phyloP scores from a whole-genome alignment of 37 sponge, comb jelly and placozoan species.

The Bolinopsis microptera region DNA sequence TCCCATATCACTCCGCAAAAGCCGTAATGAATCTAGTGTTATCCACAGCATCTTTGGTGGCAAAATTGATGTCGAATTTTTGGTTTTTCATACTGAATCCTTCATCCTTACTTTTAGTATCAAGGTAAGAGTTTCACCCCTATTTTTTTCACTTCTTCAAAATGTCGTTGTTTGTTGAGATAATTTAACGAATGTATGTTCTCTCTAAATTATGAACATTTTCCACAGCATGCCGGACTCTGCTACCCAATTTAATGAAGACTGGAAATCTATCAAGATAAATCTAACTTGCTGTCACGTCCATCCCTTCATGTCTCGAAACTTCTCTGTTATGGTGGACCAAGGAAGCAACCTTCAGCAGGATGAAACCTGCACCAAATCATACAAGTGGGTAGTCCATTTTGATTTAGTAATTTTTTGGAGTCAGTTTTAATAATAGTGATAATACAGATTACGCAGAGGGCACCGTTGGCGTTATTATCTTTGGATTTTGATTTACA shows the following conservation, averaged over 20 bases:
- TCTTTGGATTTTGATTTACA: no score
- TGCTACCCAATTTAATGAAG: not conserved
- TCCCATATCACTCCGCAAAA: not conserved
- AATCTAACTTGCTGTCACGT: constrained; percentile 38
- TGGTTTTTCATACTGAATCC: not conserved
- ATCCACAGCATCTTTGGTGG: not conserved
- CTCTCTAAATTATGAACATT: no score
- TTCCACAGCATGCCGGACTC: not conserved
- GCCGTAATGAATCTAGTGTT: not conserved
- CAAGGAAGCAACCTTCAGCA: not conserved
- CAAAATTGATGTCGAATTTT: not conserved
- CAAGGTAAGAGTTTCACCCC: not conserved
- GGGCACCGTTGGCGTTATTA: no score
- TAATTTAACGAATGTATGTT: no score
- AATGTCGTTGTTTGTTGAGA: no score
- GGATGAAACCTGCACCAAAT: not conserved
- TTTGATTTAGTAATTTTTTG: no score
- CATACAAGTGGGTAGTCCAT: not conserved
- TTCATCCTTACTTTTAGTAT: not conserved
- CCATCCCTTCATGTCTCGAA: constrained; percentile 6
- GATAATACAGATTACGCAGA: no score
- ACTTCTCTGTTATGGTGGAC: constrained; percentile 10
- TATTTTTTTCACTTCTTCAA: no score
- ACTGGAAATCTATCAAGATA: not conserved
- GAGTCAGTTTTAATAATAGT: no score